A percentile compares a stretch with the other conserved stretches of the same genome.
Conservation (phyloP, 2,888 invertebrate species). For the Thera obeliscata region DNA sequence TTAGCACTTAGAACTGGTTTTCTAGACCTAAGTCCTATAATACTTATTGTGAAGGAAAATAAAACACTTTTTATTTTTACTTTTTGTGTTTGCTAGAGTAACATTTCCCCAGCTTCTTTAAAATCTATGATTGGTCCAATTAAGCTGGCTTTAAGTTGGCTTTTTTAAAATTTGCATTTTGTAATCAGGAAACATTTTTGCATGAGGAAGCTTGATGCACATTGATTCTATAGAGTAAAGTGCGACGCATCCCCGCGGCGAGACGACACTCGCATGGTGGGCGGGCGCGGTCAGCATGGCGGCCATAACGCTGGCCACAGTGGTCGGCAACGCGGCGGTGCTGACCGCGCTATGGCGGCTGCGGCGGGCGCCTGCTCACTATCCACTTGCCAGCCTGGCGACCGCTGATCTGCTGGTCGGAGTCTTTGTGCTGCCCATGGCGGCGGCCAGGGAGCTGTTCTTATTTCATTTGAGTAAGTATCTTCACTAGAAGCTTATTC, state of each 20-base stretch:
- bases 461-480: conserved; percentile 73
- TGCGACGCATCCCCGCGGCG: conserved; percentile 53
- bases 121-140: too few relatives aligned
- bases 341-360: conserved; percentile 60
- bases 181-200: too few relatives aligned
- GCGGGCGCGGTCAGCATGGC: conserved; percentile 56
- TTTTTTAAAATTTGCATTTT: too few relatives aligned
- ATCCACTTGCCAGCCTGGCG: conserved; percentile 88
- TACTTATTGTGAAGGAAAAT: too few relatives aligned
- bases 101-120: too few relatives aligned
- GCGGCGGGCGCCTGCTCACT: conserved; percentile 84
- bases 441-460: conserved; percentile 83
- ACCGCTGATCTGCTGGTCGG: conserved; percentile 87
- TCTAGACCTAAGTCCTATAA: too few relatives aligned
- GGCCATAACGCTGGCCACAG: conserved; percentile 54
- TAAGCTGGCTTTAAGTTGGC: too few relatives aligned
- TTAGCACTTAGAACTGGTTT: too few relatives aligned
- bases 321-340: conserved; percentile 65
- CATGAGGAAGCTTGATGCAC: too few relatives aligned
- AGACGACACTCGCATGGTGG: conserved; percentile 52
- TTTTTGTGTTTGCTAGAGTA: too few relatives aligned
- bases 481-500: not conserved
- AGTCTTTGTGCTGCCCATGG: conserved; percentile 82
- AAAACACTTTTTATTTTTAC: too few relatives aligned
- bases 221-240: not conserved